Base-by-base conservation (phyloP, 2,797 vertebrate species). In the Gallirallus australis region DNA sequence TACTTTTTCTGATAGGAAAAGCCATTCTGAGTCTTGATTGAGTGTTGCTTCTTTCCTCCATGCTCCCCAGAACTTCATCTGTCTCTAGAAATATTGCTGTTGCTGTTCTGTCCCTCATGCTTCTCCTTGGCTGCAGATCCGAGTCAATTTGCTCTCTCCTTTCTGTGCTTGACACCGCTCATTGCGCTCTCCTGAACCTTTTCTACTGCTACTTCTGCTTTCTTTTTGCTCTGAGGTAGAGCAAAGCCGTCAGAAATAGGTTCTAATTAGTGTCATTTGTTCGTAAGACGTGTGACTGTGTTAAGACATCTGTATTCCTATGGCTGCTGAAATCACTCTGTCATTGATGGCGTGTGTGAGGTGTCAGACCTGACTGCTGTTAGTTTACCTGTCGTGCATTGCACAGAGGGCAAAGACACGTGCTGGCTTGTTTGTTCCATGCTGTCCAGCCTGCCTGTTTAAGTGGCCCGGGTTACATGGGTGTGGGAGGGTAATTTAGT, bases 301-400 rank as follows among this genome's bases (percentile, higher is more conserved):
- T 39, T 39, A 45, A 77, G 31, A 24, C 18, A 9, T 16, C 54
- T 56, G 19, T 47, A 53, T 19, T 71, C 30, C 27, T 48, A 20
- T 0, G 1, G 53, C 35, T 0, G 0, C 31, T 60, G 50, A 78
- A 78, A 30, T 25, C 45, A 12, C 35, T 33, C 68, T 35, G 56
- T 39, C 25, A 6, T 50, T 27, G 50, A 15, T 40, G 15, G 47
- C 1, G 0, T 14, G 42, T 56, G 69, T 60, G 65, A 73, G 63
- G 19, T 39, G 60, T 60, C 33, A 40, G 19, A 8, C 24, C 28
- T 35, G 35, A 6, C 73, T 75, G 1, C 11, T 77, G n/a, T 31
- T 57, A 45, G 11, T 75, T 92, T 35, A 28, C 47, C 2, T 37
- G 21, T 20, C 33, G 2, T 6, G 20, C 14, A 2, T 60, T 71